Base-by-base conservation (phyloP, 2,113 vertebrate species). In the Eulacestoma nigropectus region DNA sequence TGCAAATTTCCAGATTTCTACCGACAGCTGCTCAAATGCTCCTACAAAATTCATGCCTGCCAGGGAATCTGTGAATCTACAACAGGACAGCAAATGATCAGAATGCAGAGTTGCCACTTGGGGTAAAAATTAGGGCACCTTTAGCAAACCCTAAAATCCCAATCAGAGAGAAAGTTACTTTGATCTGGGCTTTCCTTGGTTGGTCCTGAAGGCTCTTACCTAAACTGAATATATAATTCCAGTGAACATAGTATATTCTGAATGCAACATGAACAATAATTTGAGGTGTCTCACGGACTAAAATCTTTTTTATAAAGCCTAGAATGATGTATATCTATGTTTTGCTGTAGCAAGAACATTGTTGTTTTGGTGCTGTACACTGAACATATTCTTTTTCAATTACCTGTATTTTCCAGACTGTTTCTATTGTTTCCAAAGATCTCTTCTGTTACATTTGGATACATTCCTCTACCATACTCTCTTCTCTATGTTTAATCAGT, bases 281-380 rank as follows among this genome's bases (percentile, higher is more conserved):
- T 73, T 35, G 32, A 41, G 18, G 27, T 22, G 10, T 42, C 11
- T 80, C 8, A n/a, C 11, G 16, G 13, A 57, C 13, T 19, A 84
- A 77, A 73, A 20, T 4, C 7, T 26, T 63, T 15, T 50, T 53
- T 69, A 44, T 26, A 68, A 77, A 55, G 7, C 13, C 29, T 81
- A 44, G 25, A 73, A 64, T 52, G 7, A 59, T 53, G 13, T 32
- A 8, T 78, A 42, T 25, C 30, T 78, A 29, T 25, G 9, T 55
- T 75, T 39, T 70, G 22, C 37, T 23, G 16, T 18, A n/a, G 7
- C 0, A 2, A 26, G 26, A 13, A 64, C 16, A 26, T 39, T 0
- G 0, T 46, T 27, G 8, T 35, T 93, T 93, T 44, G 44, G 26
- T 64, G 25, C 27, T 59, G 29, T 64, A 64, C 13, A 44, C 16